Evolutionary conservation across 1,140 invertebrate genomes (phyloP).

Genomic region (Drosophila yakuba): DNA sequence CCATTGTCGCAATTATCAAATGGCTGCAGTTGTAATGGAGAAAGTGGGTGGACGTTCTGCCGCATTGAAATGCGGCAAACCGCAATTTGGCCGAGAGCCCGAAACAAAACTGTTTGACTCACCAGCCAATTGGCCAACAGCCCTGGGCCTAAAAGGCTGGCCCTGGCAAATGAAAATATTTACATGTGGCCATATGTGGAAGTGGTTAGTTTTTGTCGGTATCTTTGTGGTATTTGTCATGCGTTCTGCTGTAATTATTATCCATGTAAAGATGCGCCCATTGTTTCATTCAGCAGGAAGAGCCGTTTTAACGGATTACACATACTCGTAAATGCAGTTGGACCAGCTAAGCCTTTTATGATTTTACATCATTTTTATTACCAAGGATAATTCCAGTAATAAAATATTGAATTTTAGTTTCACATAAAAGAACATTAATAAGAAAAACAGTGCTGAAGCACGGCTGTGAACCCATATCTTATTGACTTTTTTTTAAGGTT

Average conservation of each 20-base stretch:
- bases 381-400: too few relatives aligned
- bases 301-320: background rate
- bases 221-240: constrained; percentile 30
- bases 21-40: constrained; percentile 44
- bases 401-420: too few relatives aligned
- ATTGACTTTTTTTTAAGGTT: too few relatives aligned
- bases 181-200: constrained; percentile 44
- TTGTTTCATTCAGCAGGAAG: constrained; percentile 1
- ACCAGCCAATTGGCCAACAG: constrained; percentile 64
- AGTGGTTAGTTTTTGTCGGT: constrained; percentile 41
- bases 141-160: constrained; percentile 12
- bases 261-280: background rate
- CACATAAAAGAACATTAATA: too few relatives aligned
- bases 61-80: constrained; percentile 71
- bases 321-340: background rate
- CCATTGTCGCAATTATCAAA: constrained; percentile 66
- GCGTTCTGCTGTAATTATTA: constrained; percentile 22
- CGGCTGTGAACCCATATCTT: too few relatives aligned
- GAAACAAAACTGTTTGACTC: constrained; percentile 50
- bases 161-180: constrained; percentile 54
- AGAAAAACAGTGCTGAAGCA: too few relatives aligned
- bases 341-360: background rate
- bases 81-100: constrained; percentile 69
- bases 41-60: constrained; percentile 54
- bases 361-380: too few relatives aligned